These are phyloP conservation scores for Limnodromus scolopaceus DNA, from an alignment of 2,797 vertebrate species.

Conservation along the genomic window DNA sequence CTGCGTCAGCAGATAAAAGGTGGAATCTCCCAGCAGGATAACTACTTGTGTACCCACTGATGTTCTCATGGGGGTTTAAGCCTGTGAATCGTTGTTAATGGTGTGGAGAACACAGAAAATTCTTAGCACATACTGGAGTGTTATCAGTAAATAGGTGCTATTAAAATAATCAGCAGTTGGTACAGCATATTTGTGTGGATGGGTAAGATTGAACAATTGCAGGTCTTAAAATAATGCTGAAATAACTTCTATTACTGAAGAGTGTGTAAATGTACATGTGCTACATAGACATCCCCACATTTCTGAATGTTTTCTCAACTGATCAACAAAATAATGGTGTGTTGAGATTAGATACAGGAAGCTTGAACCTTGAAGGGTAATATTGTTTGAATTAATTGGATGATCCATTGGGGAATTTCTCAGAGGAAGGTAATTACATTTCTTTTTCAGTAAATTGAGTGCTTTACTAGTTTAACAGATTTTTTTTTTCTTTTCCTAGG, in stretches of 20 bases:
- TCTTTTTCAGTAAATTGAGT: background rate
- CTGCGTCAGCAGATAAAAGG: background rate
- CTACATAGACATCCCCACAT: background rate
- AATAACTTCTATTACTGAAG: background rate
- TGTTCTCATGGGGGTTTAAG: background rate
- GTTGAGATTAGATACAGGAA: background rate
- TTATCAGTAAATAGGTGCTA: background rate
- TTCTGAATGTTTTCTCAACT: background rate
- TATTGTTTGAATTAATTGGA: conserved; percentile 33
- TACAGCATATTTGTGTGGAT: background rate
- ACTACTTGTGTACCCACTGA: background rate
- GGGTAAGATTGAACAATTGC: background rate
- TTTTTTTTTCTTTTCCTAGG: background rate
- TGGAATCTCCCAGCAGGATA: background rate
- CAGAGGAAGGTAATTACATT: background rate
- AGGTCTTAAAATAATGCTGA: background rate
- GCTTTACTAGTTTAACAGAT: background rate
- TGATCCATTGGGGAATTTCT: background rate
- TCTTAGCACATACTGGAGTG: background rate
- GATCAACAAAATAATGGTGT: background rate
- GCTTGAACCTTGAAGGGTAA: conserved; percentile 21
- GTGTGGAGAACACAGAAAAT: background rate
- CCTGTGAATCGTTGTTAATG: background rate
- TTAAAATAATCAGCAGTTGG: background rate
- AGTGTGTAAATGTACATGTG: background rate